These are phyloP conservation scores for Pandemis cinnamomeana DNA, from an alignment of 2,888 invertebrate genomes.

Conservation along the genomic window DNA sequence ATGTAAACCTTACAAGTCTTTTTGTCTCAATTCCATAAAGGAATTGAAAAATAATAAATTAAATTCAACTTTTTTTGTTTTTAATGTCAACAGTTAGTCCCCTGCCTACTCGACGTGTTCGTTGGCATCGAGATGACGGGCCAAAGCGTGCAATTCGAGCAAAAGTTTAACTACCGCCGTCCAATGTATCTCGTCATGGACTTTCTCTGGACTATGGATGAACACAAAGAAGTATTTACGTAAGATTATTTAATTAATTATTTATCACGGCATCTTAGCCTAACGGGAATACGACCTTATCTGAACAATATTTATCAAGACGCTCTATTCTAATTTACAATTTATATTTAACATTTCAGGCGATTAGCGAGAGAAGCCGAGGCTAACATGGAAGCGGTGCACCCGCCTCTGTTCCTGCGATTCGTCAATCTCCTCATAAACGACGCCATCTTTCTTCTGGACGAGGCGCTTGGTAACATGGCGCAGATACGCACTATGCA, in stretches of 20 bases:
- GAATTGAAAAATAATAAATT: too few species aligned
- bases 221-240: constrained; percentile 91
- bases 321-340: not conserved
- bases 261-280: too few species aligned
- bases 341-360: constrained; percentile 70
- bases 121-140: constrained; percentile 99
- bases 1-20: too few species aligned
- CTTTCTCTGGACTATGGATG: constrained; percentile 93
- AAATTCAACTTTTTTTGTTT: not conserved
- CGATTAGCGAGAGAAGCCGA: constrained; percentile 92
- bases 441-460: constrained; percentile 97
- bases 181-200: constrained; percentile 98
- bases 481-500: constrained; percentile 93
- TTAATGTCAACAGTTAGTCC: constrained; percentile 85
- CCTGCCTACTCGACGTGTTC: constrained; percentile 94
- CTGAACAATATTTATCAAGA: too few species aligned
- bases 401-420: constrained; percentile 95
- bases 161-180: constrained; percentile 97
- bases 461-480: constrained; percentile 96
- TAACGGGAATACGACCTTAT: too few species aligned
- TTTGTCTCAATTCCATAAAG: too few species aligned
- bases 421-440: constrained; percentile 99
- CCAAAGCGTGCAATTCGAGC: constrained; percentile 97
- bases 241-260: constrained; percentile 62
- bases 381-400: constrained; percentile 93